Evolutionary conservation across 2,888 invertebrate species (phyloP), one percentile per base, ranked within the genome.

Genomic region (Parnassius glacialis): DNA sequence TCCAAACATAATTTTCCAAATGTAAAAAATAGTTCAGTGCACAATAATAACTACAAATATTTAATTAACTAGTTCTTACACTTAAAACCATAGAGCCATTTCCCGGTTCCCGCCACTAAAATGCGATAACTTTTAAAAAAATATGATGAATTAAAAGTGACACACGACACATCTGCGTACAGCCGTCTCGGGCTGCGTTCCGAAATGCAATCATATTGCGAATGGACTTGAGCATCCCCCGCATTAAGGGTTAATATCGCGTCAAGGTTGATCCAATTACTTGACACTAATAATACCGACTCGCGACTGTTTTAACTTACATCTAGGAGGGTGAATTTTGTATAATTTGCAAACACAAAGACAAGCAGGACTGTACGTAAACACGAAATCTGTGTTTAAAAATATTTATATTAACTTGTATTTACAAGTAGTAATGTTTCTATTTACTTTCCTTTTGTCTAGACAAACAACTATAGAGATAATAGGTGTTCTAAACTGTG

Each of bases 231-330:
- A 68, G 57, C 80, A 81, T 75, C 81, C 81, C 74, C 75, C 74
- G 70, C 78, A 73, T 74, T 81, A 82, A 82, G 89, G 87, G 90
- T 87, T 86, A 83, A 78, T 81, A 83, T 71, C 81, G 83, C 81
- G 72, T 72, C 89, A 91, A 90, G 90, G 90, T 85, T 89, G 74
- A 91, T 91, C 87, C 89, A 90, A 91, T 91, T 90, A 90, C 79
- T 68, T 65, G 69, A 70, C 72, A 75, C 79, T 79, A 79, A 78
- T 83, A 82, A 84, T 80, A 81, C 73, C 72, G 74, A 70, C 74
- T 71, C 73, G 68, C 43, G 43, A 57, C 55, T 64, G 65, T 67
- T 65, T 59, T 64, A 61, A 53, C 61, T 52, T 61, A 70, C 67
- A 60, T 63, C 64, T 60, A 25, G 65, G 62, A 57, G 52, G 42